These are phyloP conservation scores for Tautogolabrus adspersus DNA, from an alignment of 2,113 vertebrate species.

Conservation along the genomic window DNA sequence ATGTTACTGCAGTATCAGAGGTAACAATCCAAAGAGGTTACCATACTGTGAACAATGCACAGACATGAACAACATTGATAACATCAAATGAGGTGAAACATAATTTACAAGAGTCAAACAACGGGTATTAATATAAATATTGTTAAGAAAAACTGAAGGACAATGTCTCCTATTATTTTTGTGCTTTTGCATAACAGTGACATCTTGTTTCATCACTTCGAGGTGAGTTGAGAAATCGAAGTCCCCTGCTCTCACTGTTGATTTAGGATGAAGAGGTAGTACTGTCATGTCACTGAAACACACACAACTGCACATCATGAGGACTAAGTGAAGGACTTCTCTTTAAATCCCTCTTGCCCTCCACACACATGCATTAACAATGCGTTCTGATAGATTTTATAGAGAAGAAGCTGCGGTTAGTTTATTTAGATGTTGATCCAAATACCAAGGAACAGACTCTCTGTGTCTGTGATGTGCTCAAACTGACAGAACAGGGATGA, in stretches of 20 bases:
- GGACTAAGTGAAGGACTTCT: background rate
- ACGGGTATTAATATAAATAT: background rate
- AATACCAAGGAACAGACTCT: conserved; percentile 21
- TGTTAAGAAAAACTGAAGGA: background rate
- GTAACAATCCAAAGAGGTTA: background rate
- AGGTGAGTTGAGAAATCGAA: background rate
- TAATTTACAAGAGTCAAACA: background rate
- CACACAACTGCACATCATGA: conserved; percentile 33
- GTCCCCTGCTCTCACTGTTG: background rate
- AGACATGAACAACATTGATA: no score
- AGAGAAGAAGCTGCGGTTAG: conserved; percentile 31
- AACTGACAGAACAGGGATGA: conserved; percentile 50
- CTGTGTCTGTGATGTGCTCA: conserved; percentile 30
- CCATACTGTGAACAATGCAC: background rate
- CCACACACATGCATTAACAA: background rate
- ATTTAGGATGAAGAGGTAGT: background rate
- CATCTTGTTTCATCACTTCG: background rate
- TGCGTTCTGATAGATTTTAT: background rate
- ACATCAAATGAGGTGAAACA: background rate
- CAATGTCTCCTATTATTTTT: background rate
- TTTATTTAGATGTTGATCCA: conserved; percentile 26
- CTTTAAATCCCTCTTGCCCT: conserved; percentile 41
- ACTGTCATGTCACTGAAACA: background rate
- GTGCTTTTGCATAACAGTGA: background rate
- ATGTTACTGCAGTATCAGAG: background rate